Base-by-base conservation (phyloP, 2,888 invertebrate species). In the Lithophane semibrunnea region DNA sequence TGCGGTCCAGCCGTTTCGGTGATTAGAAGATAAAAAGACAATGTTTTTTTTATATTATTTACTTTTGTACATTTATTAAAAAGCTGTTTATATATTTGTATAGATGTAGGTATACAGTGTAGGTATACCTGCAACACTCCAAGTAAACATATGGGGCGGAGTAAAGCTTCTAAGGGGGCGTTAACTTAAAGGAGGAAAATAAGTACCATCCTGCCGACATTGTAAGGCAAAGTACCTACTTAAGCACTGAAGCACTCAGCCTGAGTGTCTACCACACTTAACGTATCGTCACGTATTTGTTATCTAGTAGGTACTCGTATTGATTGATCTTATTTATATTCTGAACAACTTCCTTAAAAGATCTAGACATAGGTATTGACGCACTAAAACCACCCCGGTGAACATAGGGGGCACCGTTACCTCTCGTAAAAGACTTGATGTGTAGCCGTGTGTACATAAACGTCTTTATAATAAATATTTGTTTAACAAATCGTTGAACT, bases 231-330 rank as follows among this genome's bases (percentile, higher is more conserved):
- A 24, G 42, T 75, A 65, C 9, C 42, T 24, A 58, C 58, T 73
- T 58, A 64, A 24, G 21, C 47, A 60, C 47, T 37, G 13, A 29
- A n/a, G 21, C 37, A 52, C 75, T 75, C 5, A 44, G 44, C 37
- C 18, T 12, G 1, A 81, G 68, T 68, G 29, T 54, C 24, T 60
- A 12, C 37, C 71, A 9, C 16, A 68, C 64, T 42, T 73, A 10
- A 37, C n/a, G 3, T 37, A 54, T 54, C 21, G 52, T 68, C 81
- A 80, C 81, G 79, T 79, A 79, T 47, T 47, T 63, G 7, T 79
- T 75, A 80, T 68, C 63, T 42, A 37, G 8, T 54, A 29, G 10
- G 8, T 71, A 72, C 52, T 42, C 13, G n/a, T 18, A 71, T 42
- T 29, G 44, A 56, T 71, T 49, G 18, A 56, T 49, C 42, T 13